Conservation (phyloP, 2,113 vertebrate genomes). For the Piliocolobus tephrosceles region DNA sequence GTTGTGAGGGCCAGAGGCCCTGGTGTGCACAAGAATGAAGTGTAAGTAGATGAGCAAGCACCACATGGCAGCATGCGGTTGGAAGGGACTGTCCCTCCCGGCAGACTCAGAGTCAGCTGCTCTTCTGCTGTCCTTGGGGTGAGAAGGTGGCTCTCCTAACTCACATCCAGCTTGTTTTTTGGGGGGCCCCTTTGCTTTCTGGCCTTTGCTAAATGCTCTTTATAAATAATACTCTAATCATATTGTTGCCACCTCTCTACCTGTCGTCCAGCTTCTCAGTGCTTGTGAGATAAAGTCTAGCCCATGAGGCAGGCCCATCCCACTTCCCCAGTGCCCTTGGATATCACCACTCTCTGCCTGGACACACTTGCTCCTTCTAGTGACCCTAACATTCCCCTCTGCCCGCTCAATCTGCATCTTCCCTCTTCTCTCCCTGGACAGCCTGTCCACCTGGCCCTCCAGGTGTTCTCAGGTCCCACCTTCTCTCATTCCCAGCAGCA, state of each 20-base stretch:
- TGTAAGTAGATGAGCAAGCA: not conserved
- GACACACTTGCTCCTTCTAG: not conserved
- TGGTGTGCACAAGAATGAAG: not conserved
- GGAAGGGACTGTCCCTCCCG: not conserved
- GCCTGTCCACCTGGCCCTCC: not conserved
- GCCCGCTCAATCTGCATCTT: not conserved
- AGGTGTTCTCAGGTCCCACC: not conserved
- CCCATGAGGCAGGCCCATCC: not conserved
- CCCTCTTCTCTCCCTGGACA: not conserved
- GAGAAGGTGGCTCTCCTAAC: not conserved
- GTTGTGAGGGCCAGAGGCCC: not conserved
- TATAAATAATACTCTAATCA: not conserved
- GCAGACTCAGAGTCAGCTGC: not conserved
- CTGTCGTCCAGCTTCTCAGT: not conserved
- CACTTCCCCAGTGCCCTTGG: not conserved
- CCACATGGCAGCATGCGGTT: fast-evolving
- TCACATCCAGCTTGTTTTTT: not conserved
- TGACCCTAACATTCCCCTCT: not conserved
- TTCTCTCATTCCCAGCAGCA: not conserved
- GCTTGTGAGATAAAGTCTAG: not conserved
- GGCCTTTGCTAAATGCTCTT: not conserved
- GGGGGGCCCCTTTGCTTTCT: not conserved
- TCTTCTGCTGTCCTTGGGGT: not conserved
- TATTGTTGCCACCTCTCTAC: not conserved
- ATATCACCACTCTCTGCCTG: not conserved